phyloP scores from a whole-genome alignment of 2,797 vertebrate genomes.

The Chaunax sp. region DNA sequence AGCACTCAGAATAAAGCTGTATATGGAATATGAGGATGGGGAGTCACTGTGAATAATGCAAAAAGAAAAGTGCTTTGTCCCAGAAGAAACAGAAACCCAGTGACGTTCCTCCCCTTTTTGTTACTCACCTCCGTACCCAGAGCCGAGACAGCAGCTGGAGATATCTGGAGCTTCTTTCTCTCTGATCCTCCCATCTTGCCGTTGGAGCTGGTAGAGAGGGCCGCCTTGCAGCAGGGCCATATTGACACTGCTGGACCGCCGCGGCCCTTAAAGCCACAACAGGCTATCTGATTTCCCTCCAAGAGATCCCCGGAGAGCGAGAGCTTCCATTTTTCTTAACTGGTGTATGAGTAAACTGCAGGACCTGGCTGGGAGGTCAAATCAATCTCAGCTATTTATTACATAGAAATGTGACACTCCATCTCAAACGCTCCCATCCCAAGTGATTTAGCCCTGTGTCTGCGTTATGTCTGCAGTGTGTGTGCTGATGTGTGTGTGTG shows the following conservation, averaged over 20 bases:
- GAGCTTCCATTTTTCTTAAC: constrained; percentile 91
- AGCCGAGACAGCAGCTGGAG: constrained; percentile 76
- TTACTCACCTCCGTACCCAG: constrained; percentile 30
- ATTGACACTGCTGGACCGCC: constrained; percentile 85
- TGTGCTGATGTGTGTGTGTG: neutral
- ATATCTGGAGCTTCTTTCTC: constrained; percentile 63
- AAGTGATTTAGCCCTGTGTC: constrained; percentile 89
- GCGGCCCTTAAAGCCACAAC: constrained; percentile 88
- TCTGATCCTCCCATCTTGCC: constrained; percentile 68
- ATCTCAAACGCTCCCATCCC: constrained; percentile 93
- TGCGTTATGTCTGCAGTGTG: constrained; percentile 81
- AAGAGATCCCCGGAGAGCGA: constrained; percentile 89
- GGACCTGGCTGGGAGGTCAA: constrained; percentile 93
- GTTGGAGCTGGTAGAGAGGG: constrained; percentile 67
- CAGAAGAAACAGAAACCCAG: constrained; percentile 78
- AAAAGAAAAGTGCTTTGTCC: constrained; percentile 49
- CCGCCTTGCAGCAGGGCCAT: constrained; percentile 79
- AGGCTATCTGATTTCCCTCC: constrained; percentile 90
- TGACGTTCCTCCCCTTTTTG: constrained; percentile 73
- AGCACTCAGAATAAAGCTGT: constrained; percentile 9
- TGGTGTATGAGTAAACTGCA: constrained; percentile 91
- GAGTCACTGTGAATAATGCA: constrained; percentile 75
- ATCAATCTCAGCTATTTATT: constrained; percentile 99
- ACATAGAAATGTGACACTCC: constrained; percentile 96
- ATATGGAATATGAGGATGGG: constrained; percentile 44